Evolutionary conservation across 2,888 invertebrate genomes (phyloP), one percentile per base, ranked within the genome.

Genomic region (Melinaea menophilus): DNA sequence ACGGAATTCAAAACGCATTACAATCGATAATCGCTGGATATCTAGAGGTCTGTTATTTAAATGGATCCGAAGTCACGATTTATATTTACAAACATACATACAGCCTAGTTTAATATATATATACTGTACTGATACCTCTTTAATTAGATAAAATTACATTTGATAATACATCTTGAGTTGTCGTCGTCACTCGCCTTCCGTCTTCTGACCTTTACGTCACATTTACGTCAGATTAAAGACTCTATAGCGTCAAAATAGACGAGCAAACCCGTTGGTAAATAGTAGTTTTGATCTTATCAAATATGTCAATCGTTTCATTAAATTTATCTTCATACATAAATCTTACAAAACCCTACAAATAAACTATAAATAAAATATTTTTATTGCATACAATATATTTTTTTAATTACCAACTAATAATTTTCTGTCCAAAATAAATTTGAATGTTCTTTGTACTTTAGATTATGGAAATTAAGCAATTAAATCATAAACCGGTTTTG

Each of bases 1-100:
- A 51, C 51, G 51, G 51, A 22, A 51, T 31, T 31, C 51, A 51
- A 51, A 51, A 9, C 1, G 51, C 51, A 4, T 51, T 31, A 51
- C 31, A 51, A 51, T 51, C 31, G 51, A 51, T 51, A 13, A 51
- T 13, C 48, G 48, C 48, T 51, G 3, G 48, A 51, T 51, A 51
- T 51, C 51, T 31, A 51, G 51, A 31, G 59, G 33, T 35, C 63
- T 61, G 69, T 62, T 63, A 66, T 63, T 58, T 48, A 59, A 65
- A 70, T 63, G 67, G 62, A 61, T 60, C 63, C 55, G 60, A 33
- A 70, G 71, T 72, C 71, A 71, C 71, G 72, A 72, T 63, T 67
- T 65, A 65, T 65, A 69, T 71, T 71, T 70, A 66, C 69, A 22
- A 22, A 70, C 71, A 70, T 64, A 68, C 70, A 62, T 62, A 67